Evolutionary conservation across 2,113 vertebrate genomes (phyloP), one percentile per base, ranked within the genome.

Genomic region (Eptatretus burgeri): DNA sequence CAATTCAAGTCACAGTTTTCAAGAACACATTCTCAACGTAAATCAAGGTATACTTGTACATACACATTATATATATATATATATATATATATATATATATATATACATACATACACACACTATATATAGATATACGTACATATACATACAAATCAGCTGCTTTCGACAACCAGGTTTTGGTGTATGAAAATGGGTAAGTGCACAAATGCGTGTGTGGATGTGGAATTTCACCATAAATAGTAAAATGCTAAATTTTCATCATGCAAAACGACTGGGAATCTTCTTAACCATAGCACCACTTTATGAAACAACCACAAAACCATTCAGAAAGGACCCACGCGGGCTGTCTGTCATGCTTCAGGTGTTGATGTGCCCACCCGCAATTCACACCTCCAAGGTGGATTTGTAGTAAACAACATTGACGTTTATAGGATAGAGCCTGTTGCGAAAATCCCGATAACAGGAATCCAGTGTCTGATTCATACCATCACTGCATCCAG

Each of bases 401-500:
- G 27, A 41, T 41, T 41, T 41, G 72, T 91, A 95, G 72, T 93
- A 94, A 0, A 67, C 76, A 49, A 98, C 78, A 75, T 82, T 93
- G 65, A 80, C 81, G 66, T 80, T 74, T 51, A 95, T 72, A 1
- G 91, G 86, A 66, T 98, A 98, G 1, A 88, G 91, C 67, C 95
- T 98, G 72, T 98, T 98, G 51, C 89, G 75, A 19, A 98, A 98
- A 70, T 98, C 91, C 69, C 89, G 83, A 72, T 86, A 81, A 74
- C 89, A 98, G 13, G 80, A 81, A 0, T 83, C 82, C 51, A 95
- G 68, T 1, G 85, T 77, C 65, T 95, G 87, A 0, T 76, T 82
- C 65, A 75, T 70, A 64, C 91, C 91, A 65, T 95, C 89, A 51
- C 91, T 98, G 68, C 11, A 20, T 60, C 10, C n/a, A 17, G 9